Conservation (phyloP, 2,888 invertebrate genomes). For the Tenthredo mesomela region DNA sequence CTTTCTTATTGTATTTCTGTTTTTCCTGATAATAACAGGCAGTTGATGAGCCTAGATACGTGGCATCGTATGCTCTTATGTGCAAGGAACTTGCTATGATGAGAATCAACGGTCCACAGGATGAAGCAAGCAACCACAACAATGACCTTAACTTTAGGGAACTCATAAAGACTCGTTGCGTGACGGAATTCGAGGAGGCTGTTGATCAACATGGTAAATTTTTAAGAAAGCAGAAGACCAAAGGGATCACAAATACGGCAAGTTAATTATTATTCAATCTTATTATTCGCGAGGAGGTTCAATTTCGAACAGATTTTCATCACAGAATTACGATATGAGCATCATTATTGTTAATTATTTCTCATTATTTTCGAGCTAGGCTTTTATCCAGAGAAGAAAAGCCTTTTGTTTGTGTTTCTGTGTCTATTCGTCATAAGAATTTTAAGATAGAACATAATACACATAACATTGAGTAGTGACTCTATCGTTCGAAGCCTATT, state of each 20-base stretch:
- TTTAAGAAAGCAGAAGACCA: too few relatives aligned
- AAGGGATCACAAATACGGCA: slow-evolving; percentile 80
- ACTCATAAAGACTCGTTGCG: slow-evolving; percentile 90
- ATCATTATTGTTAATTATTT: background rate
- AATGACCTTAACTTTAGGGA: slow-evolving; percentile 84
- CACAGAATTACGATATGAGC: background rate
- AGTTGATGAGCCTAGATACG: slow-evolving; percentile 96
- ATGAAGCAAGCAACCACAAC: slow-evolving; percentile 73
- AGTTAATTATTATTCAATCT: slow-evolving; percentile 64
- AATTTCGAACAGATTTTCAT: background rate
- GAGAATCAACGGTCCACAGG: slow-evolving; percentile 81
- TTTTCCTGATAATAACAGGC: slow-evolving; percentile 78
- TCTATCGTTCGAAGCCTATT: too few relatives aligned
- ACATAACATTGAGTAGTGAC: too few relatives aligned
- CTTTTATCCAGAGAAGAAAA: background rate
- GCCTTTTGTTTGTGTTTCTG: background rate
- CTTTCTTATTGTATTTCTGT: background rate
- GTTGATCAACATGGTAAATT: slow-evolving; percentile 85
- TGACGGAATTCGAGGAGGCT: slow-evolving; percentile 92
- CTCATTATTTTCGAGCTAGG: background rate
- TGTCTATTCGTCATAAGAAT: background rate
- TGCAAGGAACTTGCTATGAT: slow-evolving; percentile 86
- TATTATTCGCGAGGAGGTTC: background rate
- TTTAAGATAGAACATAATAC: background rate
- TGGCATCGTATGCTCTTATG: slow-evolving; percentile 93